Base-by-base conservation (phyloP, 2,797 vertebrate genomes). In the Adelosebastes latens region DNA sequence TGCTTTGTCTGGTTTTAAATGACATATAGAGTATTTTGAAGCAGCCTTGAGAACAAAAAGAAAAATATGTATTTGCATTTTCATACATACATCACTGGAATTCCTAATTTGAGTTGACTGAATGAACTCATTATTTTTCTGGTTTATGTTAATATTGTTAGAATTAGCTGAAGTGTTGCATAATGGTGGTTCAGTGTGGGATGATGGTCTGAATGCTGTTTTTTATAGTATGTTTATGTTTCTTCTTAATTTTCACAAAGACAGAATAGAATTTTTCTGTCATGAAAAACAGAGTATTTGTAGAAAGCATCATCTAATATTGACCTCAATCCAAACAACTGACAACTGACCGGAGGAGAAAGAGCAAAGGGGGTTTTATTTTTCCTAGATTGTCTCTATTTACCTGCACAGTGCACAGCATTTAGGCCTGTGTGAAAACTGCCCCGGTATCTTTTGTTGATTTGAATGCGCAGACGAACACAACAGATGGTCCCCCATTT, bases 401-500 rank as follows among this genome's bases (percentile, higher is more conserved):
- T 88, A 88, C 83, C 87, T 87, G 79, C 25, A 6, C 52, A 1
- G 56, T 42, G 62, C 24, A 46, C 42, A 67, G 60, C 77, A 76
- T 85, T 12, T 34, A 52, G 73, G 77, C 75, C 74, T 75, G 65
- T 90, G 87, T 86, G 85, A 89, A 87, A 89, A 79, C 74, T 74
- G 60, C 13, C 32, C 69, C 22, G 1, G 3, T 52, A 60, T 75
- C 90, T 80, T 90, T 90, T 91, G 88, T 91, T 71, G 12, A 62
- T 60, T 3, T 84, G 63, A 89, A 83, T 88, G 59, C 67, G 52
- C 68, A 55, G 42, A 59, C 52, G 0, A 36, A 73, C 69, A 49
- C 81, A 87, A 89, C 94, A 95, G 94, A 94, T 95, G 94, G 93
- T 90, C 71, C 88, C 82, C 79, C 75, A 59, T 59, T 12, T 76